Evolutionary conservation across 2,797 vertebrate species (phyloP).

Genomic region (Enteromius anoplus): DNA sequence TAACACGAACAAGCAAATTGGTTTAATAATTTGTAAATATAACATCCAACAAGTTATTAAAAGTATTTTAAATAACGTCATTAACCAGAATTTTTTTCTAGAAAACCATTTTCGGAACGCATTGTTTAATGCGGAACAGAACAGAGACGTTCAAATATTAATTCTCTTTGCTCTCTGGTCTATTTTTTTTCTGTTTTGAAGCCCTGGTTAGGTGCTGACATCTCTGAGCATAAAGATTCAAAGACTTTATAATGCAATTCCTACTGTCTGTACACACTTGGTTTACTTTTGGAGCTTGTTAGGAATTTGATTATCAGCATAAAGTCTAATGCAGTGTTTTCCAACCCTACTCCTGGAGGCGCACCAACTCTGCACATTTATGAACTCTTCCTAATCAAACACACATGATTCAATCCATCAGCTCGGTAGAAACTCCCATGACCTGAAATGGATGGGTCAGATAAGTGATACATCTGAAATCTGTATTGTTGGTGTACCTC

Average conservation of each 20-base stretch:
- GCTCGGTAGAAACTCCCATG: neutral
- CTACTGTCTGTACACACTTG: neutral
- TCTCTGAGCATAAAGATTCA: neutral
- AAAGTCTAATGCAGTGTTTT: neutral
- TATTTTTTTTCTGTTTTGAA: too few relatives aligned
- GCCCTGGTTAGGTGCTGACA: constrained; percentile 29
- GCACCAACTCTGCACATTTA: neutral
- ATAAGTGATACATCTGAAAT: neutral
- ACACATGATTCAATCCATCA: neutral
- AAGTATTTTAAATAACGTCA: too few relatives aligned
- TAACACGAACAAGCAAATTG: too few relatives aligned
- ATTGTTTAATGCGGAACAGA: too few relatives aligned
- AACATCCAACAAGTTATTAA: too few relatives aligned
- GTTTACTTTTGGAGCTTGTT: neutral
- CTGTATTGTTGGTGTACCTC: neutral
- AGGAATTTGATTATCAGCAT: neutral
- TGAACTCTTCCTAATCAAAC: neutral
- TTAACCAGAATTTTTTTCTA: too few relatives aligned
- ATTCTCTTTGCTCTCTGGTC: too few relatives aligned
- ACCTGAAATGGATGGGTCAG: neutral
- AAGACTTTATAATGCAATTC: neutral
- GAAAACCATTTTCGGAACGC: too few relatives aligned
- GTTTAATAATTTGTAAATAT: too few relatives aligned
- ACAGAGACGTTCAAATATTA: too few relatives aligned
- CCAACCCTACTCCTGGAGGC: neutral